Evolutionary conservation across 2,113 vertebrate species (phyloP), one percentile per base, ranked within the genome.

Genomic region (Vombatus ursinus): DNA sequence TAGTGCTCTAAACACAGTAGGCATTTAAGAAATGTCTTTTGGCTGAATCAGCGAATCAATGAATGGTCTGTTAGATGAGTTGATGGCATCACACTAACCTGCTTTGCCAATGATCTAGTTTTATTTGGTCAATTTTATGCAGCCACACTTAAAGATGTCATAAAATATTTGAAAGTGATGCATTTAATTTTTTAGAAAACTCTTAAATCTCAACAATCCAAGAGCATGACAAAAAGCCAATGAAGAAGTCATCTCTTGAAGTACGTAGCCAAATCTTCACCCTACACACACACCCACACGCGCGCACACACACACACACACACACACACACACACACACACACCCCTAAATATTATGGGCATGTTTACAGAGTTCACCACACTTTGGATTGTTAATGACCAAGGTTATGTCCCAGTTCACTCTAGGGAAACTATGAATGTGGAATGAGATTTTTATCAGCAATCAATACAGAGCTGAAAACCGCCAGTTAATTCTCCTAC

Each of bases 181-280:
- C 16, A 84, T 97, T 48, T 90, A 68, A 89, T 25, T 93, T 16
- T 94, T 25, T 49, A 90, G 52, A 90, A 89, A 90, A 51, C 53
- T 52, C 52, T 92, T 91, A 53, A 91, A 96, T 50, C 53, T 54
- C 23, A n/a, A 90, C 12, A 50, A 52, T 9, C 94, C 89, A 47
- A 0, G 4, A 54, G 44, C 9, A 91, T 57, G 23, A 92, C 49
- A n/a, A 92, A 91, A 68, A 9, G 89, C n/a, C 52, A 89, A 28
- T 77, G 61, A 51, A 23, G 52, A 95, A 91, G 61, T 92, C 50
- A 52, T 52, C 51, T 84, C 7, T 44, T 84, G 68, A 84, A 44
- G 19, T 44, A 44, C 19, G 44, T 23, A 84, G 68, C 19, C 68
- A 84, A 44, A 44, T 5, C n/a, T 84, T 44, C 37, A 9, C 14